Conservation (phyloP, 1,140 invertebrate species). For the Trichoplusia ni region DNA sequence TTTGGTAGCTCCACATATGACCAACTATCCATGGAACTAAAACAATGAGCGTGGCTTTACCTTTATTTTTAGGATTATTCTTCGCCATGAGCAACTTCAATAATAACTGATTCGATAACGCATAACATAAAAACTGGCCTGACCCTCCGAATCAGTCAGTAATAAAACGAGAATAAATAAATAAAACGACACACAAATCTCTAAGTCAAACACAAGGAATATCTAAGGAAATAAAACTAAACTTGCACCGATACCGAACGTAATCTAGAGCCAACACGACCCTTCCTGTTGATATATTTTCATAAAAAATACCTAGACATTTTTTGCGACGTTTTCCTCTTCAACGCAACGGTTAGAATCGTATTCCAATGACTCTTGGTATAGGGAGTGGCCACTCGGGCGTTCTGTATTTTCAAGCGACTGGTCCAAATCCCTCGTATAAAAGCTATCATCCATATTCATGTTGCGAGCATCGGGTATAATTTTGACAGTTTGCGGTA, state of each 20-base stretch:
- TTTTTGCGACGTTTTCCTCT: slow-evolving; percentile 20
- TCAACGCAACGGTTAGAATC: slow-evolving; percentile 14
- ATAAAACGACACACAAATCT: neutral
- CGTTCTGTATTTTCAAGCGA: neutral
- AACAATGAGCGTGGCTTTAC: no score
- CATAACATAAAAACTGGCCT: no score
- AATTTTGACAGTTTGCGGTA: no score
- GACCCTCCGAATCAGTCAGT: no score
- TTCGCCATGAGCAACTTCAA: no score
- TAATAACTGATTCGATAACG: no score
- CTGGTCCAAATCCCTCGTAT: neutral
- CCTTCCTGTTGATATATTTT: neutral
- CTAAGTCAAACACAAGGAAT: neutral
- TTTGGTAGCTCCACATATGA: no score
- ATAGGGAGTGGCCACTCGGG: neutral
- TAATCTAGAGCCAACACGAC: slow-evolving; percentile 12
- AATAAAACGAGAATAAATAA: no score
- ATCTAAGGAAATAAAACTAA: neutral
- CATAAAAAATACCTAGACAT: slow-evolving; percentile 7
- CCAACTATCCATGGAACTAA: no score
- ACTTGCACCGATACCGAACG: neutral
- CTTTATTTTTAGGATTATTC: no score
- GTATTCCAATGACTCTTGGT: slow-evolving; percentile 9
- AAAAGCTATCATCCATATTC: neutral
- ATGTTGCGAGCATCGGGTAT: neutral